Conservation (phyloP, 1,140 invertebrate genomes). For the Atta texana region DNA sequence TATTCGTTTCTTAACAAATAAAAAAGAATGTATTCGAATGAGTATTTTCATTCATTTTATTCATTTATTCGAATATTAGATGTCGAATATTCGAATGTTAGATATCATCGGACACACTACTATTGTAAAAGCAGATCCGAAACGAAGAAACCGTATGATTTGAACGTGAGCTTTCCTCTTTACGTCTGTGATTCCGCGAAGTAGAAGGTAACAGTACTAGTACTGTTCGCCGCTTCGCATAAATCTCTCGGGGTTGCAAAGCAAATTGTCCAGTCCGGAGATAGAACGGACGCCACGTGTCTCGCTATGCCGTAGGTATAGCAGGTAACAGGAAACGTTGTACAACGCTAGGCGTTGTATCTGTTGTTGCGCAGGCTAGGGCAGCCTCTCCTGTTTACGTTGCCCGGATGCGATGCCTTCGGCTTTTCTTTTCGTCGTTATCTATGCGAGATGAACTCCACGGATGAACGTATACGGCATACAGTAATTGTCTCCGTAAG, state of each 20-base stretch:
- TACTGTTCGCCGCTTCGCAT: constrained; percentile 75
- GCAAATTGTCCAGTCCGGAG: constrained; percentile 82
- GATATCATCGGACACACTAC: too few relatives aligned
- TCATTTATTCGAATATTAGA: too few relatives aligned
- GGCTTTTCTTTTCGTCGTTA: constrained; percentile 62
- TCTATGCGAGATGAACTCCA: constrained; percentile 78
- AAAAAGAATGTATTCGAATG: too few relatives aligned
- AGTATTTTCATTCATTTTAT: too few relatives aligned
- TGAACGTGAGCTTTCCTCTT: constrained; percentile 47
- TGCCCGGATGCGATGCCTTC: constrained; percentile 53
- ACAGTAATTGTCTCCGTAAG: constrained; percentile 83
- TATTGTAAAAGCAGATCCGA: neutral
- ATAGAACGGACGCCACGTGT: constrained; percentile 80
- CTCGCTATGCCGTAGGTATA: constrained; percentile 69
- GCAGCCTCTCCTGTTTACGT: constrained; percentile 72
- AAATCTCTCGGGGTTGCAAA: constrained; percentile 81
- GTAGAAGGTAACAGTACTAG: constrained; percentile 79
- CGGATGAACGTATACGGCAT: constrained; percentile 83
- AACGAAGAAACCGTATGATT: neutral
- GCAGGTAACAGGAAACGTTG: constrained; percentile 82
- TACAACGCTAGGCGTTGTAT: constrained; percentile 66
- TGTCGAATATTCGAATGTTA: too few relatives aligned
- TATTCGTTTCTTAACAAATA: too few relatives aligned
- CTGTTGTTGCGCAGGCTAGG: constrained; percentile 63
- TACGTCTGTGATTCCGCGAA: constrained; percentile 59